Evolutionary conservation across 2,888 invertebrate genomes (phyloP).

Genomic region (Carpatolechia fugitivella): DNA sequence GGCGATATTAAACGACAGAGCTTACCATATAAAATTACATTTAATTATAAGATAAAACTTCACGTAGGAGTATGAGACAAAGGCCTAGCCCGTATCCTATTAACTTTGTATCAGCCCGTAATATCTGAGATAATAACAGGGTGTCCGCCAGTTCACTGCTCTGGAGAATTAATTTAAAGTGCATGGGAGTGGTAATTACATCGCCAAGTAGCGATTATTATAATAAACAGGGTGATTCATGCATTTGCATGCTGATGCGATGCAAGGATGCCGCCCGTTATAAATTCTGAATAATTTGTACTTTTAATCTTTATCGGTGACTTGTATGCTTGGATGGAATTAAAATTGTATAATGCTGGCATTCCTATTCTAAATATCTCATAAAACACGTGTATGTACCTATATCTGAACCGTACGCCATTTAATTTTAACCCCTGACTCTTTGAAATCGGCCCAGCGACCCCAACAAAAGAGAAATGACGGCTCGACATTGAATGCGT

Average conservation of each 20-base stretch:
- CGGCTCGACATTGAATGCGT: slow-evolving; percentile 48
- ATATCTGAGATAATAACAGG: slow-evolving; percentile 58
- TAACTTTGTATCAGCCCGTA: slow-evolving; percentile 50
- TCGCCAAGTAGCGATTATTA: slow-evolving; percentile 59
- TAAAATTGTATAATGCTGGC: background rate
- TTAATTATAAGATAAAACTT: slow-evolving; percentile 18
- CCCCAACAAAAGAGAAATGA: slow-evolving; percentile 29
- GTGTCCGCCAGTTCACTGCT: slow-evolving; percentile 53
- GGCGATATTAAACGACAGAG: slow-evolving; percentile 11
- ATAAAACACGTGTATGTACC: no score
- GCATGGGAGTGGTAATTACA: slow-evolving; percentile 64
- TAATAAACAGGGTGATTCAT: slow-evolving; percentile 60
- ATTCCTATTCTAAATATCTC: background rate
- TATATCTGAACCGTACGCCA: no score
- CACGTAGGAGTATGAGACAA: slow-evolving; percentile 25
- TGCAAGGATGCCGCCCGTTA: background rate
- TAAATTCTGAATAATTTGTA: slow-evolving; percentile 1
- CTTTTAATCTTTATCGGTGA: background rate
- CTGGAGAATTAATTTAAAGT: slow-evolving; percentile 72
- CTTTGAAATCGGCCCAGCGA: slow-evolving; percentile 24
- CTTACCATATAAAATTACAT: slow-evolving; percentile 18
- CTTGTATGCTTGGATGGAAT: background rate
- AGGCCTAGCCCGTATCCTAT: slow-evolving; percentile 37
- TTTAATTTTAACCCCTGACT: slow-evolving; percentile 18
- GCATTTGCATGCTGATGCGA: slow-evolving; percentile 51